Evolutionary conservation across 1,140 invertebrate species (phyloP).

Genomic region (Cepaea nemoralis): DNA sequence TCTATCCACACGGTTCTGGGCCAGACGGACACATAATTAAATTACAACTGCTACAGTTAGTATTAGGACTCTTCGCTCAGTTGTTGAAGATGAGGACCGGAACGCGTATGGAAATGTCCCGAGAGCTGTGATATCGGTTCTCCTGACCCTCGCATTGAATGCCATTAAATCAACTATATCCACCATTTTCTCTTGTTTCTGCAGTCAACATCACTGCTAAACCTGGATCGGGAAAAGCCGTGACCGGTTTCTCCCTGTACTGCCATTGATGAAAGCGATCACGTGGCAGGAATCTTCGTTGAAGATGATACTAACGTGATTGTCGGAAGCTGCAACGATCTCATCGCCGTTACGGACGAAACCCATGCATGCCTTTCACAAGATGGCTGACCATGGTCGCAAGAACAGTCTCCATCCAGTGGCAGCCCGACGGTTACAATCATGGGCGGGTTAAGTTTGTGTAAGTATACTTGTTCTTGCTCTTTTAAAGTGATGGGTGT

Average conservation of each 20-base stretch:
- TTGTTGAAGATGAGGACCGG: neutral
- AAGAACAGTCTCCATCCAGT: constrained; percentile 10
- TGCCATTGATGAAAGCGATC: neutral
- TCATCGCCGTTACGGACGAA: neutral
- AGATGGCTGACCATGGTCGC: neutral
- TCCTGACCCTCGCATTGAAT: neutral
- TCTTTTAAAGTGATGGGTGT: too few species aligned
- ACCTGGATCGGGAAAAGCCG: neutral
- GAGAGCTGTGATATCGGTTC: too few species aligned
- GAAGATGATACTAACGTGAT: constrained; percentile 10
- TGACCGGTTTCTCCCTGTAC: constrained; percentile 26
- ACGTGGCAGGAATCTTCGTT: constrained; percentile 22
- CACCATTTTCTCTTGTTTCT: neutral
- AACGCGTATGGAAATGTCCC: too few species aligned
- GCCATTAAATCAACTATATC: too few species aligned
- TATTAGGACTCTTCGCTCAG: too few species aligned
- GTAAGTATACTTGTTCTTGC: too few species aligned
- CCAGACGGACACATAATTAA: too few species aligned
- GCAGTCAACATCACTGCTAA: constrained; percentile 21
- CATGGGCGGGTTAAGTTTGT: neutral
- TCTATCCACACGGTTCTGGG: too few species aligned
- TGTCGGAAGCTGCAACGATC: constrained; percentile 6
- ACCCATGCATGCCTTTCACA: constrained; percentile 22
- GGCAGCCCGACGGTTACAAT: constrained; percentile 20
- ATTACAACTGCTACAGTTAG: too few species aligned